Base-by-base conservation (phyloP, 2,888 invertebrate genomes). In the Papilio demoleus region DNA sequence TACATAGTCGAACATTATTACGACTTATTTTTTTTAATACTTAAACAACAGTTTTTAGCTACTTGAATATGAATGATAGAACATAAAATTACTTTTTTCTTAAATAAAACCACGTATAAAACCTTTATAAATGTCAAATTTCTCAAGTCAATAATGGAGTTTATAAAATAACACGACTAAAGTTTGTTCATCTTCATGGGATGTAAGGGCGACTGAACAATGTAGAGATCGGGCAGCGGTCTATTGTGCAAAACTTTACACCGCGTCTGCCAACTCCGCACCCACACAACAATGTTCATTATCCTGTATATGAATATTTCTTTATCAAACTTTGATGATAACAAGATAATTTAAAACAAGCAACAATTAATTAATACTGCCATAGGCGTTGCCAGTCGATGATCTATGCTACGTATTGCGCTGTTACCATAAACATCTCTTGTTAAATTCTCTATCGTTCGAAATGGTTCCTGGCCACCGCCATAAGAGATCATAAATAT, bases 211-310 rank as follows among this genome's bases (percentile, higher is more conserved):
- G 31, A 53, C 31, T 53, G 53, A 31, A 63, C 31, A 63, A 47
- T 47, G 34, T 36, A 19, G 50, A 36, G 50, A n/a, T 11, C 34
- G 63, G 50, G 63, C 47, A 34, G 45, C 63, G 36, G 50, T 53
- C 64, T 53, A 64, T 64, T 64, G 64, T 64, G 47, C 53, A 36
- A 53, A 64, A 64, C 53, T 64, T 64, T 40, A 17, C 27, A 38
- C 24, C n/a, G 38, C 36, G 38, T 24, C 24, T 64, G 64, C 64
- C 64, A 64, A 64, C 64, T 53, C 53, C 17, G 38, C 50, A 24
- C 53, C 64, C 53, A 8, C 17, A 56, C 53, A 47, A 62, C 62
- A 31, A 34, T 62, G 34, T 45, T 62, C 45, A 34, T 62, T 62
- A 62, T 62, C 42, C 40, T 9, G 42, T 56, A 17, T 56, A 31